Base-by-base conservation (phyloP, 2,113 vertebrate species). In the Cavia porcellus region DNA sequence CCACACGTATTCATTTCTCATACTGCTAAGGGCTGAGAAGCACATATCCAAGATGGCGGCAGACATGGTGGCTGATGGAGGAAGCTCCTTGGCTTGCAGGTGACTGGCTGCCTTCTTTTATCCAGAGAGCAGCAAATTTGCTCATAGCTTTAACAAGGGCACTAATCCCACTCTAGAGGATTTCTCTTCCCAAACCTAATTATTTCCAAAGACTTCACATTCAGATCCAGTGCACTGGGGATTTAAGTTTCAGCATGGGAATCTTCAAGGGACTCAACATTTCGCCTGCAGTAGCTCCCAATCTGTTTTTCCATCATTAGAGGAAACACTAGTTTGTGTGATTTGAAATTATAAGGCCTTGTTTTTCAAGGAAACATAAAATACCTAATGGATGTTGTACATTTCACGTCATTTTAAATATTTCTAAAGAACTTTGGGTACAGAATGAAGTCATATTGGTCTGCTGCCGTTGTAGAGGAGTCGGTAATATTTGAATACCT, bases 361-460 rank as follows among this genome's bases (percentile, higher is more conserved):
- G 1, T 10, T 84, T 66, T 68, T 62, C 42, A 61, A 68, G 47
- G 52, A 74, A 52, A 45, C 35, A 13, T 57, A 13, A 82, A 47
- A 30, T 2, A 19, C 9, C 14, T 61, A 7, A 7, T 2, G 12
- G 32, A 30, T 0, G 0, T 35, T 30, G 1, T 35, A 15, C 15
- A 10, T 4, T 95, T 75, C 50, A 66, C 62, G 28, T 28, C 14
- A 28, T 50, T 66, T 50, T 74, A 59, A 55, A 72, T 87, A 74
- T 88, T n/a, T 59, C 11, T 42, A 84, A 72, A 82, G 3, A 89
- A 47, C 20, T 83, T 90, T 68, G 64, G 52, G 35, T 32, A 28
- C 90, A 82, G 35, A 80, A 80, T 59, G 9, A 72, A 82, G 11
- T n/a, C n/a, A n/a, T 90, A 50, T 8, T 55, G 52, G 52, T 68